phyloP scores from a whole-genome alignment of 1,140 invertebrate species.

The Listronotus oregonensis region DNA sequence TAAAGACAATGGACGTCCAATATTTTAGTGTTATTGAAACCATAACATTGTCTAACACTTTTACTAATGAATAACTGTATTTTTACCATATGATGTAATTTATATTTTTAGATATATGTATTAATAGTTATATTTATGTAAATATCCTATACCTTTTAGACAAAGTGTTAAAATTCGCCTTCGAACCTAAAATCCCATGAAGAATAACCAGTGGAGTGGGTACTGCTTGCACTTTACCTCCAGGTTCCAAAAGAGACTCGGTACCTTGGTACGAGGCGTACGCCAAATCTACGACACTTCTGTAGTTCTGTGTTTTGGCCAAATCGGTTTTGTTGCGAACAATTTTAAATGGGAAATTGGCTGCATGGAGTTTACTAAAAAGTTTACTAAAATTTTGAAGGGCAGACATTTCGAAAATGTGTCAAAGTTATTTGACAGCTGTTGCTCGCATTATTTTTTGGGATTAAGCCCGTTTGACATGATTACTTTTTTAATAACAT shows the following conservation, averaged over 20 bases:
- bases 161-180: constrained; percentile 81
- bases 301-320: constrained; percentile 15
- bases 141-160: constrained; percentile 65
- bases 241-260: constrained; percentile 11
- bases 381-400: constrained; percentile 22
- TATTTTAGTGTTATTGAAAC: no score
- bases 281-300: constrained; percentile 32
- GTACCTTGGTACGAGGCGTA: constrained; percentile 43
- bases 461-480: no score
- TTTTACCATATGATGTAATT: no score
- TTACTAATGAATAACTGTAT: no score
- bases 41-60: no score
- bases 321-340: constrained; percentile 20
- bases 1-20: no score
- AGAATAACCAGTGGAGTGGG: constrained; percentile 34
- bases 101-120: no score
- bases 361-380: neutral
- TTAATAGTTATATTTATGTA: no score
- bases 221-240: constrained; percentile 9
- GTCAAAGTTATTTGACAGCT: neutral
- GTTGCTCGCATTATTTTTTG: no score
- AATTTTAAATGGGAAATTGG: neutral
- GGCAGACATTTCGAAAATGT: constrained; percentile 7
- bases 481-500: no score
- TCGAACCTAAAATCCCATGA: constrained; percentile 86